phyloP scores from a whole-genome alignment of 64 coral and sea anemone genomes.

The Exaiptasia diaphana region DNA sequence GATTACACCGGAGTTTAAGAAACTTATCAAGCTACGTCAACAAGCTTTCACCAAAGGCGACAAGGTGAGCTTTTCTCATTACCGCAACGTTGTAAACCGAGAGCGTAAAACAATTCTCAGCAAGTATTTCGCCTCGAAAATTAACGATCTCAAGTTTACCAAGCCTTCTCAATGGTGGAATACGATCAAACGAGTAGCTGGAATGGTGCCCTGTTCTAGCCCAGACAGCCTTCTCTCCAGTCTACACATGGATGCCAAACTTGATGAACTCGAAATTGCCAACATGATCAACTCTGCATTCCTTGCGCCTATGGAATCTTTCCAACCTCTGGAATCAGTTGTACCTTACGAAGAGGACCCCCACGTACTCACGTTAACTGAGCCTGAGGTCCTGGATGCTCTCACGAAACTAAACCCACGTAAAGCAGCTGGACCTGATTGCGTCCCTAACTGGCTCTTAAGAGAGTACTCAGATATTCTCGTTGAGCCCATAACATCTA shows the following conservation, averaged over 20 bases:
- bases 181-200: background rate
- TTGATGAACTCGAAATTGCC: background rate
- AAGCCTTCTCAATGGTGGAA: conserved; percentile 10
- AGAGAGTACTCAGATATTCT: conserved; percentile 27
- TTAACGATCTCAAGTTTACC: background rate
- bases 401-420: conserved; percentile 14
- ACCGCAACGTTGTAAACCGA: conserved; percentile 33
- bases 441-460: conserved; percentile 28
- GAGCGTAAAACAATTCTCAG: conserved; percentile 19
- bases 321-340: conserved; percentile 11
- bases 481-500: background rate
- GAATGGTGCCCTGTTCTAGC: background rate
- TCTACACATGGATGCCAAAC: background rate
- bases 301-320: background rate
- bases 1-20: conserved; percentile 29
- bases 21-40: background rate
- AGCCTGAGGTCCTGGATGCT: conserved; percentile 2
- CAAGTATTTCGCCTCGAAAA: conserved; percentile 26
- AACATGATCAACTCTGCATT: background rate
- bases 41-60: conserved; percentile 1
- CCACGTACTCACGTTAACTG: background rate
- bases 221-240: background rate
- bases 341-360: background rate
- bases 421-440: conserved; percentile 14
- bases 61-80: background rate